These are phyloP conservation scores for Petrosia ficiformis DNA, from an alignment of 37 sponge, comb jelly and placozoan genomes.

Conservation along the genomic window DNA sequence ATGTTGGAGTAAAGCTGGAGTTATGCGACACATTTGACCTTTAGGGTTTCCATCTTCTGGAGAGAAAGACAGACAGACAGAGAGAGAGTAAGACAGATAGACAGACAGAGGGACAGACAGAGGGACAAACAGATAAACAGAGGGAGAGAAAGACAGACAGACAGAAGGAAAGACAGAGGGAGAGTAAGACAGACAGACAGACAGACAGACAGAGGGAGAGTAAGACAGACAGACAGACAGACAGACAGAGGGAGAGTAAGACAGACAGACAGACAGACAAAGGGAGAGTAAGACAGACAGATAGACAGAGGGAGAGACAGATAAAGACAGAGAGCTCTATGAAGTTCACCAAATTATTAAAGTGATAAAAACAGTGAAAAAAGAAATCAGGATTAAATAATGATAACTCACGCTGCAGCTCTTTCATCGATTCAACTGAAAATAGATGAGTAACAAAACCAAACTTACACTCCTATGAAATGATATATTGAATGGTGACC, in stretches of 20 bases:
- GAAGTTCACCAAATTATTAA: not conserved
- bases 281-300: conserved; percentile 10
- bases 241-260: too few relatives aligned
- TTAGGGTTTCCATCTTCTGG: conserved; percentile 52
- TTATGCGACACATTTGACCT: conserved; percentile 80
- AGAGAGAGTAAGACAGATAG: too few relatives aligned
- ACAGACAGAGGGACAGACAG: too few relatives aligned
- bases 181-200: conserved; percentile 15
- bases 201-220: too few relatives aligned
- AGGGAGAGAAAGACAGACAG: too few relatives aligned
- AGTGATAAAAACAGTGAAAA: not conserved
- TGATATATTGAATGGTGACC: not conserved
- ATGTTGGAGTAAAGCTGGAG: conserved; percentile 59
- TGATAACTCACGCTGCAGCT: conserved; percentile 40
- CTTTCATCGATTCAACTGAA: conserved; percentile 68
- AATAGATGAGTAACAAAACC: conserved; percentile 85
- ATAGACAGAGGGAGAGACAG: conserved; percentile 19
- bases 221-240: conserved; percentile 12
- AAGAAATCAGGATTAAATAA: too few relatives aligned
- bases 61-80: conserved; percentile 8
- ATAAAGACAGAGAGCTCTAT: conserved; percentile 6
- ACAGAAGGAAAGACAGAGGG: conserved; percentile 4
- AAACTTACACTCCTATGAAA: conserved; percentile 79
- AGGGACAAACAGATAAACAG: too few relatives aligned
- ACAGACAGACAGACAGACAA: conserved; percentile 7